These are phyloP conservation scores for Clavelina lepadiformis DNA, from an alignment of 23 tunicate species.

Conservation along the genomic window DNA sequence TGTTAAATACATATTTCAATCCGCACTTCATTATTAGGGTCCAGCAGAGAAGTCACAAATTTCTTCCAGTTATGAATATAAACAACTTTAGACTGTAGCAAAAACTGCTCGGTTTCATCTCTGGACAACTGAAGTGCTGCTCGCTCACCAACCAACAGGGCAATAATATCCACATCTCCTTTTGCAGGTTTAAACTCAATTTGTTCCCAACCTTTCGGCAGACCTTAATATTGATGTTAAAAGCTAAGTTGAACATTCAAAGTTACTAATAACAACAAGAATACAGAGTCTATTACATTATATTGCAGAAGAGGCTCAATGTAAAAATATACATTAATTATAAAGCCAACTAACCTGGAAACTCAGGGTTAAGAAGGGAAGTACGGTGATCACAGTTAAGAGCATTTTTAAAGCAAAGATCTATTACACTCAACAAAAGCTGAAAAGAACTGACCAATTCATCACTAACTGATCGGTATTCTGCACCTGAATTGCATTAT, in stretches of 20 bases:
- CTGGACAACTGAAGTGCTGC: conserved; percentile 26
- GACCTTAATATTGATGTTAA: conserved; percentile 18
- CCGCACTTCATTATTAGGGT: conserved; percentile 5
- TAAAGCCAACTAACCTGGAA: conserved; percentile 30
- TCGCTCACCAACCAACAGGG: conserved; percentile 38
- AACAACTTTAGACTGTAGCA: conserved; percentile 68
- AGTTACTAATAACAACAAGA: neutral
- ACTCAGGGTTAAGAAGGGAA: conserved; percentile 58
- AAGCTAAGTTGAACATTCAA: neutral
- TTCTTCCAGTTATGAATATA: conserved; percentile 69
- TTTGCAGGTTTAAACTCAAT: conserved; percentile 10
- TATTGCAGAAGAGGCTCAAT: neutral
- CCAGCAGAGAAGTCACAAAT: conserved; percentile 20
- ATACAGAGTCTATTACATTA: neutral
- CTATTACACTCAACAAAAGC: conserved; percentile 66
- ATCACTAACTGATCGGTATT: conserved; percentile 57
- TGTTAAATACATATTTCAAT: too few relatives aligned
- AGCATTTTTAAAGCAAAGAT: conserved; percentile 74
- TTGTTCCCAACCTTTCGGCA: conserved; percentile 61
- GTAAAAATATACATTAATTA: neutral
- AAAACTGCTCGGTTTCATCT: conserved; percentile 44
- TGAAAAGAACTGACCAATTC: conserved; percentile 79
- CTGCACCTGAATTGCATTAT: too few relatives aligned
- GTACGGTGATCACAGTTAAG: conserved; percentile 48
- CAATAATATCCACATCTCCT: conserved; percentile 49